Evolutionary conservation across 2,797 vertebrate species (phyloP).

Genomic region (Hylomyscus alleni): DNA sequence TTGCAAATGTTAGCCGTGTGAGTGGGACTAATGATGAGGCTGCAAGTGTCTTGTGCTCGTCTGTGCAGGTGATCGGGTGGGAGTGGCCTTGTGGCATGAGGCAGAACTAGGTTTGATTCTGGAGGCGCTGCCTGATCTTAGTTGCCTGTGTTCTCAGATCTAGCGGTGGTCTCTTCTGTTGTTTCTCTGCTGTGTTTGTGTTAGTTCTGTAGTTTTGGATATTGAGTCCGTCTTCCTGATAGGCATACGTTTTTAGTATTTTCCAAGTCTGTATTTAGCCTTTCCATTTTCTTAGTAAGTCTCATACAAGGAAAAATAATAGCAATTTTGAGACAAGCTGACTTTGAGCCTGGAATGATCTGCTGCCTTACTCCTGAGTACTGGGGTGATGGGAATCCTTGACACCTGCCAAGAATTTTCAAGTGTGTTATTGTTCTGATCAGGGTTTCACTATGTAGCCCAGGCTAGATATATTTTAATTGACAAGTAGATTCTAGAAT

Average conservation of each 20-base stretch:
- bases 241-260: constrained; percentile 14
- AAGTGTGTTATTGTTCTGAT: neutral
- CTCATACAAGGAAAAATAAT: neutral
- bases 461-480: neutral
- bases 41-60: neutral
- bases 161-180: neutral
- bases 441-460: neutral
- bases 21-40: neutral
- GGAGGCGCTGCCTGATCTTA: neutral
- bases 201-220: neutral
- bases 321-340: neutral
- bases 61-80: neutral
- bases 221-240: no score
- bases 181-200: neutral
- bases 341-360: neutral
- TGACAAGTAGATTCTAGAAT: neutral
- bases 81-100: neutral
- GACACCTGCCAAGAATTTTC: neutral
- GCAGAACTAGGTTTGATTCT: neutral
- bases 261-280: neutral
- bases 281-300: constrained; percentile 5
- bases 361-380: neutral
- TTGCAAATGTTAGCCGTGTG: neutral
- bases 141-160: neutral
- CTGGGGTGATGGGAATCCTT: neutral